Evolutionary conservation across 2,888 invertebrate genomes (phyloP).

Genomic region (Marasmarcha lunaedactyla): DNA sequence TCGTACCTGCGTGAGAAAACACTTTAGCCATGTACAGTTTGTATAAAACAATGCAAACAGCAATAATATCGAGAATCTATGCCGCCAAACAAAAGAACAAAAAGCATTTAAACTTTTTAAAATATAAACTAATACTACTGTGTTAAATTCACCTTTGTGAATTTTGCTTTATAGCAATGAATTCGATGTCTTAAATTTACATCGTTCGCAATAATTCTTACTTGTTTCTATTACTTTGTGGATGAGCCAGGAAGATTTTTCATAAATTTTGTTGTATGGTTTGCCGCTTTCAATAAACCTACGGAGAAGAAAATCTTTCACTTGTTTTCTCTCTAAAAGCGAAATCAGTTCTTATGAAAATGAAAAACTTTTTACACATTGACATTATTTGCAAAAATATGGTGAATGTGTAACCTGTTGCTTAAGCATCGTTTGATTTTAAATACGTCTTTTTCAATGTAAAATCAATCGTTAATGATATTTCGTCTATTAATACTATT

Average conservation of each 20-base stretch:
- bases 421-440: too few relatives aligned
- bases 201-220: constrained; percentile 29
- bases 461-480: too few relatives aligned
- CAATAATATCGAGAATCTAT: too few relatives aligned
- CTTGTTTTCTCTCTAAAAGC: constrained; percentile 3
- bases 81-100: constrained; percentile 13
- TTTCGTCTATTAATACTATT: too few relatives aligned
- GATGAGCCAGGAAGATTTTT: constrained; percentile 60
- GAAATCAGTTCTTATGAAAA: too few relatives aligned
- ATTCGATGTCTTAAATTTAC: constrained; percentile 1
- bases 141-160: too few relatives aligned
- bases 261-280: constrained; percentile 55
- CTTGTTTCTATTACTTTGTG: constrained; percentile 62
- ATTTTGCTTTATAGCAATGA: neutral
- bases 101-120: constrained; percentile 16
- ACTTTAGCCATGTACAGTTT: too few relatives aligned
- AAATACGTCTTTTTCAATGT: too few relatives aligned
- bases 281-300: constrained; percentile 54
- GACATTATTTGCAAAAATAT: too few relatives aligned
- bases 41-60: too few relatives aligned
- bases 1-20: constrained; percentile 40
- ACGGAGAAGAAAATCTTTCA: constrained; percentile 43
- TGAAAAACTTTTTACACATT: too few relatives aligned
- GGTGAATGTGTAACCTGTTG: too few relatives aligned
- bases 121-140: constrained; percentile 8